These are phyloP conservation scores for Daptonema setosum DNA, from an alignment of 2,888 invertebrate genomes.

Conservation along the genomic window DNA sequence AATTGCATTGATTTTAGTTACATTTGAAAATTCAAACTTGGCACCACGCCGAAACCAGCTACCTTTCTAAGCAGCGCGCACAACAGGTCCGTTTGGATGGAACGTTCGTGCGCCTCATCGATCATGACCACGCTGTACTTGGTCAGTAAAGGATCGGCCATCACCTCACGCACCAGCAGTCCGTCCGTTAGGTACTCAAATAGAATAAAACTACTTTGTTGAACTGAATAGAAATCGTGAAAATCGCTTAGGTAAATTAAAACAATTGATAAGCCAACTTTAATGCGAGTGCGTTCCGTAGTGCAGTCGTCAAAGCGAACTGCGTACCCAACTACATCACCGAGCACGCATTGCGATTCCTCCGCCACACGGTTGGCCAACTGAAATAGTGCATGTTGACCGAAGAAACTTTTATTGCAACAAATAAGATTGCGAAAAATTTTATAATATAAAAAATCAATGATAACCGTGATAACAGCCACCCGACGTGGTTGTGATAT, in stretches of 20 bases:
- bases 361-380: constrained; percentile 68
- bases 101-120: constrained; percentile 61
- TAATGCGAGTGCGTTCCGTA: constrained; percentile 30
- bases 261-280: constrained; percentile 17
- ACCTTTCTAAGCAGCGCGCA: constrained; percentile 72
- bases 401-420: too few relatives aligned
- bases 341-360: constrained; percentile 55
- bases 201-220: not conserved
- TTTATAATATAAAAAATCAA: not conserved
- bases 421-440: too few relatives aligned
- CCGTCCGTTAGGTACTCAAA: constrained; percentile 84
- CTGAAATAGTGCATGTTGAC: too few relatives aligned
- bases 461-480: constrained; percentile 49
- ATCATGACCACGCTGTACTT: constrained; percentile 40
- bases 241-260: not conserved
- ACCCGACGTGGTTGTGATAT: constrained; percentile 77
- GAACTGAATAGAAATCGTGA: not conserved
- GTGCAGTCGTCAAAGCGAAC: constrained; percentile 42
- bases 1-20: too few relatives aligned
- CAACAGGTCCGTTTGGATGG: constrained; percentile 70
- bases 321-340: constrained; percentile 58
- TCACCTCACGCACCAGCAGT: constrained; percentile 73
- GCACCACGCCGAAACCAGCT: too few relatives aligned
- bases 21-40: too few relatives aligned
- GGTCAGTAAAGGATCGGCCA: constrained; percentile 70